phyloP scores from a whole-genome alignment of 2,113 vertebrate species.

The Tapirus terrestris region DNA sequence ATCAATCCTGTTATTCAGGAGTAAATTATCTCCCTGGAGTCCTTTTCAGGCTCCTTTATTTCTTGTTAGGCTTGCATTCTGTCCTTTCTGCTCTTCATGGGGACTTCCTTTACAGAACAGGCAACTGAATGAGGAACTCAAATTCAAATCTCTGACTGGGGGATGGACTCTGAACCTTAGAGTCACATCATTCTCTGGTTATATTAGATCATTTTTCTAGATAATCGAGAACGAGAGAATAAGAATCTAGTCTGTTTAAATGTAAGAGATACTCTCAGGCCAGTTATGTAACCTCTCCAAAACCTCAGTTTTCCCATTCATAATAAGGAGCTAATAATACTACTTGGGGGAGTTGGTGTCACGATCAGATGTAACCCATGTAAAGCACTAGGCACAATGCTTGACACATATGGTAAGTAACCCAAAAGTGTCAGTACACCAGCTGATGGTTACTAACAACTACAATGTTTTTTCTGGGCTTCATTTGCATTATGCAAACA shows the following conservation, averaged over 20 bases:
- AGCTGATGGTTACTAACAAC: slow-evolving; percentile 22
- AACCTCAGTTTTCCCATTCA: slow-evolving; percentile 31
- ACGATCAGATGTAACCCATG: slow-evolving; percentile 50
- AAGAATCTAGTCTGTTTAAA: slow-evolving; percentile 31
- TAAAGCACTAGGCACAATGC: not conserved
- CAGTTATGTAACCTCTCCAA: slow-evolving; percentile 1
- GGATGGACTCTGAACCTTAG: not conserved
- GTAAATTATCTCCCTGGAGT: slow-evolving; percentile 7
- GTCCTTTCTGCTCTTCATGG: not conserved
- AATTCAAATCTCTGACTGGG: not conserved
- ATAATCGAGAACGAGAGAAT: slow-evolving; percentile 43
- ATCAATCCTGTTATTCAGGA: slow-evolving; percentile 37
- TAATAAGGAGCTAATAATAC: not conserved
- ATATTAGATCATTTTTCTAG: slow-evolving; percentile 45
- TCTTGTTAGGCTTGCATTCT: slow-evolving; percentile 59
- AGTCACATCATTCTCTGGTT: slow-evolving; percentile 11
- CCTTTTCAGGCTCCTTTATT: slow-evolving; percentile 50
- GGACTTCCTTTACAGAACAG: slow-evolving; percentile 25
- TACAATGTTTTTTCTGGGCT: not conserved
- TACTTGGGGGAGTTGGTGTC: not conserved
- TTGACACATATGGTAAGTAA: not conserved
- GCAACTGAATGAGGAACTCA: slow-evolving; percentile 46
- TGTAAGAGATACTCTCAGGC: not conserved
- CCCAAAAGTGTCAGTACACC: not conserved
- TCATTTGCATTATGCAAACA: slow-evolving; percentile 54